phyloP scores from a whole-genome alignment of 1,140 invertebrate genomes.

The Philotrypesis tridentata region DNA sequence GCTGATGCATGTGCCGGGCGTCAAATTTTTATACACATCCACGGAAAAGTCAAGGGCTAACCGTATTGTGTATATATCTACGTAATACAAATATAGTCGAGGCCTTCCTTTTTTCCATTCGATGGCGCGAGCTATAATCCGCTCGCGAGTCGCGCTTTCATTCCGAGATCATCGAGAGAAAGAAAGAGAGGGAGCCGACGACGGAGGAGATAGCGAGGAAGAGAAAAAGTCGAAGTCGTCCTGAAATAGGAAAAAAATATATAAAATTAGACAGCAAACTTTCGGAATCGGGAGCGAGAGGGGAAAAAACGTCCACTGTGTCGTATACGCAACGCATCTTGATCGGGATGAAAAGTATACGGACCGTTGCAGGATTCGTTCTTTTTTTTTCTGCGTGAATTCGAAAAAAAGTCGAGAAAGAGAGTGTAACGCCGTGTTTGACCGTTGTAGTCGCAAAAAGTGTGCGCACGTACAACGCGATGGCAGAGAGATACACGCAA shows the following conservation, averaged over 20 bases:
- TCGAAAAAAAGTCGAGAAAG: neutral
- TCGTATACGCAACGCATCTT: no score
- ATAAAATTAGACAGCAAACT: neutral
- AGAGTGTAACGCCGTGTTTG: conserved; percentile 19
- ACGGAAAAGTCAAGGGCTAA: conserved; percentile 34
- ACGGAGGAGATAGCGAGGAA: no score
- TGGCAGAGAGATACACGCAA: conserved; percentile 1
- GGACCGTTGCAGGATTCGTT: neutral
- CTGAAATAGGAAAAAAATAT: neutral
- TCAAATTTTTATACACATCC: conserved; percentile 9
- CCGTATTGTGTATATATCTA: neutral
- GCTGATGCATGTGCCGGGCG: neutral
- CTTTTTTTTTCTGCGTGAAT: conserved; percentile 16
- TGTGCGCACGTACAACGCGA: neutral
- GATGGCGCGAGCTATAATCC: neutral
- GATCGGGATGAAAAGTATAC: conserved; percentile 5
- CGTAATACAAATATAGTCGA: neutral
- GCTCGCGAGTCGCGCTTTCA: neutral
- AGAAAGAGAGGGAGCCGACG: no score
- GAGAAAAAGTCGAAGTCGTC: neutral
- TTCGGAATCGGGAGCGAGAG: neutral
- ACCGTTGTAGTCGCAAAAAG: conserved; percentile 34
- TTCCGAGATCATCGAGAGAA: neutral
- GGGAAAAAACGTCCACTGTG: neutral
- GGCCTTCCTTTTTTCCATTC: neutral